These are phyloP conservation scores for Dipodomys stephensi DNA, from an alignment of 2,113 vertebrate species.

Conservation along the genomic window DNA sequence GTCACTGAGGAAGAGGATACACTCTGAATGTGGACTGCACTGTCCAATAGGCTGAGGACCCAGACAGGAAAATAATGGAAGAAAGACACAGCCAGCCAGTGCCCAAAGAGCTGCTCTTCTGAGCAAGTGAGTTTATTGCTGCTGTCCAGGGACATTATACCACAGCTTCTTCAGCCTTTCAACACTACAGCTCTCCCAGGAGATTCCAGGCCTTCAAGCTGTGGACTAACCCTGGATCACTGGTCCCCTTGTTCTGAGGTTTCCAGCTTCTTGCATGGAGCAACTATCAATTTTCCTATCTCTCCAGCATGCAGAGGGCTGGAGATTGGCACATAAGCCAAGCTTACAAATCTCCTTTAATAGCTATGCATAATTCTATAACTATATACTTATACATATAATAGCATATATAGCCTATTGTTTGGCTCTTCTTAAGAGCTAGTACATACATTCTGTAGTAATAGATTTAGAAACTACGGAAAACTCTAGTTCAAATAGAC, in stretches of 20 bases:
- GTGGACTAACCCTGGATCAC: too few species aligned
- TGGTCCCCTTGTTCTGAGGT: too few species aligned
- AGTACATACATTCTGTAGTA: neutral
- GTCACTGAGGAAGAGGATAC: neutral
- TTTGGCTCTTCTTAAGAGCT: neutral
- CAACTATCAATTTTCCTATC: too few species aligned
- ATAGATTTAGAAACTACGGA: neutral
- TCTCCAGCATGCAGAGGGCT: too few species aligned
- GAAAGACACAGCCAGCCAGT: neutral
- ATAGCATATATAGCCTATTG: too few species aligned
- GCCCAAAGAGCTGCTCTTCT: neutral
- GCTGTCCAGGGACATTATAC: neutral
- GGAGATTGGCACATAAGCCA: too few species aligned
- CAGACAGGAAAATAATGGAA: neutral
- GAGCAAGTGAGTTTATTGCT: neutral
- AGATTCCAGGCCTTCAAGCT: too few species aligned
- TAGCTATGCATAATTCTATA: too few species aligned
- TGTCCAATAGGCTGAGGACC: neutral
- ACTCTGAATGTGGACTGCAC: neutral
- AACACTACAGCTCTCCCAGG: too few species aligned
- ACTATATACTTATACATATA: too few species aligned
- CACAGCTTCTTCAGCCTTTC: neutral
- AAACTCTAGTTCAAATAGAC: neutral
- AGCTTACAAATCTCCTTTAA: too few species aligned
- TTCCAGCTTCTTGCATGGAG: too few species aligned